A percentile compares a stretch with the other conserved stretches of the same genome.
Conservation (phyloP, 2,888 invertebrate genomes). For the Melipona bicolor region DNA sequence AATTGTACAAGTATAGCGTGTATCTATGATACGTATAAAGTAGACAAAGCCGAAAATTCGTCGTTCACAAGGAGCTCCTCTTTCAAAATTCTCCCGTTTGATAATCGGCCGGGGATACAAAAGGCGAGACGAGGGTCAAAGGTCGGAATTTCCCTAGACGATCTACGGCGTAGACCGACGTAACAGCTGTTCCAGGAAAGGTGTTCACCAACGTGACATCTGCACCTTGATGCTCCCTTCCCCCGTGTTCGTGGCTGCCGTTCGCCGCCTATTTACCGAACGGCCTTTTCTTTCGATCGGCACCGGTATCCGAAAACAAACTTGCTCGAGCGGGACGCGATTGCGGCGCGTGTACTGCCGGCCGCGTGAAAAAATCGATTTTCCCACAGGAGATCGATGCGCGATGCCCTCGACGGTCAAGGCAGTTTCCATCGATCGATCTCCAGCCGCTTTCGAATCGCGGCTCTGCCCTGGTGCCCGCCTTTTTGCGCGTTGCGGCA, state of each 20-base stretch:
- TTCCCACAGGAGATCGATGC: conserved; percentile 32
- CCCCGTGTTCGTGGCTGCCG: background rate
- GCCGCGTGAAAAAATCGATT: conserved; percentile 37
- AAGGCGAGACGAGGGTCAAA: conserved; percentile 6
- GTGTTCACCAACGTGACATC: conserved; percentile 71
- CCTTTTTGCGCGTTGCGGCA: background rate
- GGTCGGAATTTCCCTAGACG: conserved; percentile 40
- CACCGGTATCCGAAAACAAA: conserved; percentile 45
- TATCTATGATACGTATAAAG: no score
- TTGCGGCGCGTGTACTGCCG: conserved; percentile 7
- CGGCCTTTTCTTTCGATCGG: conserved; percentile 43
- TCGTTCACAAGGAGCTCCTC: background rate
- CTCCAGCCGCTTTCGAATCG: background rate
- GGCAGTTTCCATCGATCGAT: conserved; percentile 21
- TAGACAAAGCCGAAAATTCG: background rate
- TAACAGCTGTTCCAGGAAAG: conserved; percentile 72
- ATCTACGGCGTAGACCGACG: background rate
- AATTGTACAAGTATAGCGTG: no score
- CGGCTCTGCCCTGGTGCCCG: background rate
- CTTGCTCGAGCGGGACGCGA: background rate
- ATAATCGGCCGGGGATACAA: background rate
- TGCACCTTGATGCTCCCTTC: conserved; percentile 61
- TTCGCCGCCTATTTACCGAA: conserved; percentile 60
- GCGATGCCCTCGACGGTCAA: background rate
- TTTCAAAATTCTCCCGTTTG: background rate